Conservation (phyloP, 2,113 vertebrate species). For the Saccopteryx bilineata region DNA sequence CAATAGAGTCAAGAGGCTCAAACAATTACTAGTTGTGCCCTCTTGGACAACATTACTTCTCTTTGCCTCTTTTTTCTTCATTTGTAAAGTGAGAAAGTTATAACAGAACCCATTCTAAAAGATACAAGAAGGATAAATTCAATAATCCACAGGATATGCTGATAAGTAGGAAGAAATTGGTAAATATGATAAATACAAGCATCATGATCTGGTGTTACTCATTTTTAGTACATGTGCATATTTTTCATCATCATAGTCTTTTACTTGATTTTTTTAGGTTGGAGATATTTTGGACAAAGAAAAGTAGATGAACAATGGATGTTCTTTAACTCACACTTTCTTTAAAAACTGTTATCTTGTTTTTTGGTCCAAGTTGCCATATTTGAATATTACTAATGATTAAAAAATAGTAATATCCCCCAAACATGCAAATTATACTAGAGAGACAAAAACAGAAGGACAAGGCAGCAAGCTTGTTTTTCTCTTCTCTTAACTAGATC, state of each 20-base stretch:
- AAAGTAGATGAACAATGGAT: not conserved
- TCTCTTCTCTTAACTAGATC: not conserved
- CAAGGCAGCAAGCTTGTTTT: not conserved
- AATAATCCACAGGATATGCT: not conserved
- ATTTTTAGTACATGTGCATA: not conserved
- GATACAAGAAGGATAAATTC: not conserved
- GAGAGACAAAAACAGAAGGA: not conserved
- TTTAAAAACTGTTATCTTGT: constrained; percentile 22
- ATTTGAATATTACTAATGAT: not conserved
- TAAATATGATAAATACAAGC: constrained; percentile 25
- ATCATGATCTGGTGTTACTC: not conserved
- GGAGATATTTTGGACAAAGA: constrained; percentile 1
- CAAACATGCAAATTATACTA: not conserved
- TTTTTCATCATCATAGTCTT: not conserved
- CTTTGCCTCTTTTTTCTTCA: not conserved
- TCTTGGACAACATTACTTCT: not conserved
- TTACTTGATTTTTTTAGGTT: not conserved
- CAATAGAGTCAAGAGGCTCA: rapidly evolving
- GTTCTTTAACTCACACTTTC: not conserved
- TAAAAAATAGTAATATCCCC: not conserved
- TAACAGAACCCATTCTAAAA: not conserved
- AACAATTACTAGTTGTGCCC: not conserved
- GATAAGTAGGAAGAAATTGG: not conserved
- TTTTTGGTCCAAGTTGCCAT: not conserved
- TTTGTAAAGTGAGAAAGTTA: not conserved